These are phyloP conservation scores for Sitophilus oryzae DNA, from an alignment of 1,140 invertebrate species.

Conservation along the genomic window DNA sequence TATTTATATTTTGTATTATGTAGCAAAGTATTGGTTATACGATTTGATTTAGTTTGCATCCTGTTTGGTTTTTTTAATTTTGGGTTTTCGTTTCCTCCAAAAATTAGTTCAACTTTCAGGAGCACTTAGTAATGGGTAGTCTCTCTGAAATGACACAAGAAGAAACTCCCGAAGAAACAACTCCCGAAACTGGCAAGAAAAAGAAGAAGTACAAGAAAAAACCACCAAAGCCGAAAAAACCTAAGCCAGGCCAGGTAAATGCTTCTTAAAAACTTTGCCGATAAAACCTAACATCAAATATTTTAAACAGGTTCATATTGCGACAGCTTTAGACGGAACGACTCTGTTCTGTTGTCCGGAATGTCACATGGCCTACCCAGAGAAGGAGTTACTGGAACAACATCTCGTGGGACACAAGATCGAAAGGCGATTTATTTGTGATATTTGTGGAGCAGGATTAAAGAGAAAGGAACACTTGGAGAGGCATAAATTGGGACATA, in stretches of 20 bases:
- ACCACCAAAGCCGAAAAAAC: constrained; percentile 64
- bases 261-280: not conserved
- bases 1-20: not conserved
- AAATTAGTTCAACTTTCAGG: constrained; percentile 25
- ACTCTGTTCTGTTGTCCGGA: constrained; percentile 71
- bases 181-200: constrained; percentile 56
- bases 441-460: constrained; percentile 59
- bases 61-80: constrained; percentile 17
- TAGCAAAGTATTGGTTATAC: too few relatives aligned
- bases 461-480: constrained; percentile 76
- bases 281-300: not conserved
- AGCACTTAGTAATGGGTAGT: constrained; percentile 27
- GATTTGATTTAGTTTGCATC: too few relatives aligned
- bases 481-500: constrained; percentile 71
- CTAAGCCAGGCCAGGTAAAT: constrained; percentile 44
- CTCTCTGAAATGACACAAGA: constrained; percentile 30
- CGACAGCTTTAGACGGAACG: constrained; percentile 64
- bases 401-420: constrained; percentile 72
- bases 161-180: constrained; percentile 31
- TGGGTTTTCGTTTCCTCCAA: constrained; percentile 12
- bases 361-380: constrained; percentile 72
- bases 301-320: constrained; percentile 57
- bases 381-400: constrained; percentile 68
- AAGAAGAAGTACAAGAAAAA: constrained; percentile 78
- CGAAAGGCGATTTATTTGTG: constrained; percentile 59